Conservation (phyloP, 2,888 invertebrate genomes). For the Crematogaster levior region DNA sequence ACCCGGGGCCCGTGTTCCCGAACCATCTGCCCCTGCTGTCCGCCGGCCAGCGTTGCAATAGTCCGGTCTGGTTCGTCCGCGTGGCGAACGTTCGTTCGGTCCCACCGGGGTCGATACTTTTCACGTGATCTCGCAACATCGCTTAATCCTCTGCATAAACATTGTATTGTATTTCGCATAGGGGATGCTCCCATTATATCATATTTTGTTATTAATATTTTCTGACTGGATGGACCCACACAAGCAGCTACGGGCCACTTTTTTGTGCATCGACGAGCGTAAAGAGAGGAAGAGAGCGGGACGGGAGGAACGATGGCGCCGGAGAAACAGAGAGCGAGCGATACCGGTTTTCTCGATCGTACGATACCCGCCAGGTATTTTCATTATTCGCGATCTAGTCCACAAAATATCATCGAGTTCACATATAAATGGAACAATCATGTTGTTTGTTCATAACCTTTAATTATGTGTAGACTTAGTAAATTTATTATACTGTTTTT, state of each 20-base stretch:
- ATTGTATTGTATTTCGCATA: conserved; percentile 84
- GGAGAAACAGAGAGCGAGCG: conserved; percentile 33
- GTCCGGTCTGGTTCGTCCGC: conserved; percentile 56
- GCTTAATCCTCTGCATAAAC: conserved; percentile 85
- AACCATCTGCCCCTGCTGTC: conserved; percentile 78
- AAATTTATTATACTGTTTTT: background rate
- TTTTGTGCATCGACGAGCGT: conserved; percentile 79
- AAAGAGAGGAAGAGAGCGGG: conserved; percentile 56
- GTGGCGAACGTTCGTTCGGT: conserved; percentile 39
- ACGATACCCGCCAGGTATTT: conserved; percentile 75
- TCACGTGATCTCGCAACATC: conserved; percentile 76
- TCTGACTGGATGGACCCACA: conserved; percentile 83
- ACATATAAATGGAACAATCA: background rate
- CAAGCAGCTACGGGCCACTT: conserved; percentile 81
- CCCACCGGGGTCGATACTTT: conserved; percentile 72
- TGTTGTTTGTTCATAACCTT: background rate
- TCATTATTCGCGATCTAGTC: conserved; percentile 62
- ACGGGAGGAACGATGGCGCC: conserved; percentile 59
- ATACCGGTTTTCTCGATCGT: conserved; percentile 79
- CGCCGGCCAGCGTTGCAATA: conserved; percentile 60
- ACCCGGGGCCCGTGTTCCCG: conserved; percentile 73
- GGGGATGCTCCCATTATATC: conserved; percentile 84
- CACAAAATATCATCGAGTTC: conserved; percentile 44
- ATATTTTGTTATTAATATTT: conserved; percentile 86
- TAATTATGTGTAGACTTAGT: background rate